Conservation (phyloP, 2,888 invertebrate genomes). For the Scaptomyza parva region DNA sequence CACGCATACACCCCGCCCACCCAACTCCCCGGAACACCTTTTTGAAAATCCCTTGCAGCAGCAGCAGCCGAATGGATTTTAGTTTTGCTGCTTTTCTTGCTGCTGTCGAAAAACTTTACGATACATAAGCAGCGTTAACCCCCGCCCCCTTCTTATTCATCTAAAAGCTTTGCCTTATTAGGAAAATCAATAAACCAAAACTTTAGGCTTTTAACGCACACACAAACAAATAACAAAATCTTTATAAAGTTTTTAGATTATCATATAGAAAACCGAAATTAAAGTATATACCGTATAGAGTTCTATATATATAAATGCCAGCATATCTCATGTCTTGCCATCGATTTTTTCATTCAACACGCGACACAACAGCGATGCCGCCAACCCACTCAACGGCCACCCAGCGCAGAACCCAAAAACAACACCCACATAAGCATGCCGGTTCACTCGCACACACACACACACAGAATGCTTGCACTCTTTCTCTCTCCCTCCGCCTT, state of each 20-base stretch:
- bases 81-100: conserved; percentile 34
- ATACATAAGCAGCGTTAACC: conserved; percentile 64
- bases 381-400: conserved; percentile 7
- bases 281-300: conserved; percentile 15
- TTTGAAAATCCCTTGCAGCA: conserved; percentile 20
- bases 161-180: conserved; percentile 42
- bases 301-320: neutral
- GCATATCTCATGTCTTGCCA: conserved; percentile 44
- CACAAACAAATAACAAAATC: neutral
- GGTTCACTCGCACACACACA: conserved; percentile 28
- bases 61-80: conserved; percentile 51
- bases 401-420: conserved; percentile 1
- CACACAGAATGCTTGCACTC: no score
- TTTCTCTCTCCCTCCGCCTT: conserved; percentile 9
- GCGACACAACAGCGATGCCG: conserved; percentile 37
- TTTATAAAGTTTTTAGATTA: conserved; percentile 7
- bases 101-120: conserved; percentile 64
- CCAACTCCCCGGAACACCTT: no score
- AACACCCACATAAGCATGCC: conserved; percentile 21
- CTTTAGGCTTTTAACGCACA: conserved; percentile 36
- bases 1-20: neutral
- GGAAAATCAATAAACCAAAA: conserved; percentile 68
- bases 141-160: neutral
- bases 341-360: conserved; percentile 66
- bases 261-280: conserved; percentile 34